phyloP scores from a whole-genome alignment of 1,140 invertebrate genomes.

The Goniozus legneri region DNA sequence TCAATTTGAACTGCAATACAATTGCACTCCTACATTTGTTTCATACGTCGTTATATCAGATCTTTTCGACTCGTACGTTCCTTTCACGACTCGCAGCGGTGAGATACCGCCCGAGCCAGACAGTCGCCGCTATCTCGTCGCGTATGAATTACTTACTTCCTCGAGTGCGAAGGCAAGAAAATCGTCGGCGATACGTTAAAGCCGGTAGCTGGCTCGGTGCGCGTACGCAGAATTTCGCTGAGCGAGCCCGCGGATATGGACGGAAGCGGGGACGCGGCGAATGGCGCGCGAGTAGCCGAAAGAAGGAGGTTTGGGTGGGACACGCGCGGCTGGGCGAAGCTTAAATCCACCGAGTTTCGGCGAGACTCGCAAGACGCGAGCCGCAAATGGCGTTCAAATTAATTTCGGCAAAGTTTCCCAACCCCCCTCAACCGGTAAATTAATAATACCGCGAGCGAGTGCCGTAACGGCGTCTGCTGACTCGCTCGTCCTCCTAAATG shows the following conservation, averaged over 20 bases:
- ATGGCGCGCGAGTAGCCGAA: conserved; percentile 5
- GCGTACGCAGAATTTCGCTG: conserved; percentile 4
- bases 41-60: no score
- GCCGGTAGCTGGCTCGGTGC: no score
- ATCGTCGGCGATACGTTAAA: no score
- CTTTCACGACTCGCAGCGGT: no score
- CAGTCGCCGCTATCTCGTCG: no score
- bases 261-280: conserved; percentile 11
- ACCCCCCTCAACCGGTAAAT: no score
- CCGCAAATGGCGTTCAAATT: conserved; percentile 35
- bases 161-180: no score
- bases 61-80: no score
- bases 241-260: neutral
- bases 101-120: no score
- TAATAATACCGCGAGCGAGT: conserved; percentile 32
- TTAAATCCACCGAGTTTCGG: conserved; percentile 22
- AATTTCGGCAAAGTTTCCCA: conserved; percentile 37
- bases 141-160: no score
- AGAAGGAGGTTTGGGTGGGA: neutral
- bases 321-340: conserved; percentile 9
- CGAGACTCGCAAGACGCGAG: conserved; percentile 29
- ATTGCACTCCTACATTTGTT: no score
- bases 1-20: no score
- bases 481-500: conserved; percentile 32
- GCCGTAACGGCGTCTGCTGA: conserved; percentile 17